Evolutionary conservation across 2,797 vertebrate species (phyloP), one percentile per base, ranked within the genome.

Genomic region (Gymnothorax javanicus): DNA sequence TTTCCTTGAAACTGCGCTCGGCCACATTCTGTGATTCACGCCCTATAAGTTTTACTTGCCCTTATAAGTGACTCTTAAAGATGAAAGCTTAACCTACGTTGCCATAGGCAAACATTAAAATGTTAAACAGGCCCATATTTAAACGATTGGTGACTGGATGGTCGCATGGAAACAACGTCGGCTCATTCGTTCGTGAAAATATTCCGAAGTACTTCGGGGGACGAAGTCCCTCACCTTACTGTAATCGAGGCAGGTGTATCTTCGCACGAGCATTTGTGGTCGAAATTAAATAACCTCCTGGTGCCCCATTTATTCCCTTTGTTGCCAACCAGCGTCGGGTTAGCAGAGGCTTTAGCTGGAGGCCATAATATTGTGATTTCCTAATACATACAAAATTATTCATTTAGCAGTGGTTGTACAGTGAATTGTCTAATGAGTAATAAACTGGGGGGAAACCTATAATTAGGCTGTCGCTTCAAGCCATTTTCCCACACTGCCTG

Each of bases 301-400:
- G 92, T 95, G 94, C 94, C 93, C 94, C 94, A 94, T 96, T 96
- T 95, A 95, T 95, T 95, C 89, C 94, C 93, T 96, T 96, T 96
- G 95, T 96, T 93, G 92, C 73, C 89, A 88, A 93, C 91, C 95
- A 95, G 95, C 94, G 91, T 95, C 94, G 93, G 95, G 93, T 96
- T 93, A 91, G 94, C 88, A 89, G 89, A 92, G 92, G 93, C 93
- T 92, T 92, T 95, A 91, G 95, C 96, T 96, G 93, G 93, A 91
- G 95, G 96, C 95, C 94, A 95, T 95, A 94, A 95, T 95, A 95
- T 94, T 95, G 92, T 94, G 95, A 94, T 95, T 89, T 95, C 91
- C 92, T 96, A 96, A 96, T 96, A 95, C 95, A 96, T 95, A 95
- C 96, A 96, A 95, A 96, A 96, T 96, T 96, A 97, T 95, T 96